Evolutionary conservation across 2,888 invertebrate species (phyloP).

Genomic region (Danaus chrysippus): DNA sequence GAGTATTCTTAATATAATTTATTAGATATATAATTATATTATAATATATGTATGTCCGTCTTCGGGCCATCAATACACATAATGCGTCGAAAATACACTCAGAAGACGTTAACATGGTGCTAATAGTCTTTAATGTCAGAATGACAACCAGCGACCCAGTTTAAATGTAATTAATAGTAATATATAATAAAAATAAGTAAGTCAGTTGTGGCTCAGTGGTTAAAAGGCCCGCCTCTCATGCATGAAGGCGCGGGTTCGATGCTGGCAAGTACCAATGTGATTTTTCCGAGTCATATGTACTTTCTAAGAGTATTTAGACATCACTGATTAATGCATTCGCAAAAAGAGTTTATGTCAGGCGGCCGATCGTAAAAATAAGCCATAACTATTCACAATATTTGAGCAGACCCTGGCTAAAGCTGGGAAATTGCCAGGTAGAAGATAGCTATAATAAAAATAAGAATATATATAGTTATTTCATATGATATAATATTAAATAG

Average conservation of each 20-base stretch:
- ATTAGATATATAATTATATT: conserved; percentile 2
- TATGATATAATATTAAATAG: background rate
- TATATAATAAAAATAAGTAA: conserved; percentile 42
- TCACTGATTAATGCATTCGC: too few species aligned
- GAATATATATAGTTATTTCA: conserved; percentile 12
- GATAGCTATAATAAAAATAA: conserved; percentile 41
- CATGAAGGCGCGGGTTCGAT: too few species aligned
- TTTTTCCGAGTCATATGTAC: too few species aligned
- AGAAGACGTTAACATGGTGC: conserved; percentile 58
- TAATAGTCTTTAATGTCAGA: conserved; percentile 63
- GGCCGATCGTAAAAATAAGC: too few species aligned
- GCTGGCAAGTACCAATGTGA: too few species aligned
- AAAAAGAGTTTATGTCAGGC: too few species aligned
- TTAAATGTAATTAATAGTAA: conserved; percentile 40
- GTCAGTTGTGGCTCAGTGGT: too few species aligned
- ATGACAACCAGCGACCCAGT: conserved; percentile 54
- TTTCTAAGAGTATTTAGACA: too few species aligned
- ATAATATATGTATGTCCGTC: conserved; percentile 28
- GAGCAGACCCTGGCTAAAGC: too few species aligned
- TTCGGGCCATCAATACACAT: conserved; percentile 40
- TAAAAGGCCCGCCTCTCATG: too few species aligned
- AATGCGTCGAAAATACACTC: conserved; percentile 48
- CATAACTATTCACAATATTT: too few species aligned
- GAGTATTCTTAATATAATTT: conserved; percentile 2
- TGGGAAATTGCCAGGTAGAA: too few species aligned